Evolutionary conservation across 2,797 vertebrate genomes (phyloP).

Genomic region (Esox masquinongy): DNA sequence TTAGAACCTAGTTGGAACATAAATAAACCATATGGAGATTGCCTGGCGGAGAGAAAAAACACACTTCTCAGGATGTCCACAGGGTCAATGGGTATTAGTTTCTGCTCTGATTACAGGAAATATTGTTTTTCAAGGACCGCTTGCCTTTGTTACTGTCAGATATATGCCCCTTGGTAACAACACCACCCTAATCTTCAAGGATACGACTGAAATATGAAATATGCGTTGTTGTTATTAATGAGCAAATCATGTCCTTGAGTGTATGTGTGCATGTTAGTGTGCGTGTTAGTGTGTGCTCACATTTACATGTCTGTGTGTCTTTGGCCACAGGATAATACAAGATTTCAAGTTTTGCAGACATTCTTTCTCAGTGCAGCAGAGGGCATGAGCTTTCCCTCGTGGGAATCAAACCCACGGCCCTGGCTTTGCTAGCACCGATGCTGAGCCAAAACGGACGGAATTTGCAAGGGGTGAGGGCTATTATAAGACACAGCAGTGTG

Average conservation of each 20-base stretch:
- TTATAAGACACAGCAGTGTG: background rate
- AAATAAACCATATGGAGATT: background rate
- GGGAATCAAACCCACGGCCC: too few relatives aligned
- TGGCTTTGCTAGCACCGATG: too few relatives aligned
- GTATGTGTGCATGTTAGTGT: background rate
- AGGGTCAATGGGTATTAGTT: background rate
- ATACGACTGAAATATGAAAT: too few relatives aligned
- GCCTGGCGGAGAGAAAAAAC: background rate
- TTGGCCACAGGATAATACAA: background rate
- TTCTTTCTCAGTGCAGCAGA: too few relatives aligned
- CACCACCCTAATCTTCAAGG: background rate
- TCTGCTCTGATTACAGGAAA: background rate
- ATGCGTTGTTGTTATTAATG: background rate
- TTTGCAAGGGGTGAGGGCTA: background rate
- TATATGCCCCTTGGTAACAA: background rate
- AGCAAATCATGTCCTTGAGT: background rate
- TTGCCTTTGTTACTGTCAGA: background rate
- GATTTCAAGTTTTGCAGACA: too few relatives aligned
- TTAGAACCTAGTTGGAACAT: background rate
- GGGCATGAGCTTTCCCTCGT: too few relatives aligned
- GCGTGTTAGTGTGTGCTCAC: background rate
- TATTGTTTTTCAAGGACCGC: background rate
- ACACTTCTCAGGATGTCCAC: background rate
- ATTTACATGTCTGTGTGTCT: background rate
- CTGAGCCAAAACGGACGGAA: background rate